A percentile compares a stretch with the other conserved stretches of the same genome.
Evolutionary conservation across 2,888 invertebrate genomes (phyloP).

Genomic region (Dynastes hyllus): DNA sequence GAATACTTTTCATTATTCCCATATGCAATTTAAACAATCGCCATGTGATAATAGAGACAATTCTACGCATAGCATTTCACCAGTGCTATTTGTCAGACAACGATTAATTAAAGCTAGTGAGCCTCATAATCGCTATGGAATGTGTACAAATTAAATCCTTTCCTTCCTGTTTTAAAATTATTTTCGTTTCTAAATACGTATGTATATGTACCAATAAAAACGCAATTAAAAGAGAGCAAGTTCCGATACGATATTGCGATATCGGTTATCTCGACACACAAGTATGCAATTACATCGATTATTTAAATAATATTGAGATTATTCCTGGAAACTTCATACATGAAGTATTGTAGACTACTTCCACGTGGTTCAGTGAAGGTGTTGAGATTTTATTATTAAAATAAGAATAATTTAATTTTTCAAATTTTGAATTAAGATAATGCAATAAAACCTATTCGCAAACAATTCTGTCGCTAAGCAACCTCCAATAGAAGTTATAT

Average conservation of each 20-base stretch:
- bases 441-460: too few relatives aligned
- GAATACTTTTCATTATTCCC: too few relatives aligned
- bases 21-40: too few relatives aligned
- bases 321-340: not conserved
- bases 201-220: conserved; percentile 19
- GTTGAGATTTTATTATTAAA: too few relatives aligned
- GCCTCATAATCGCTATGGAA: conserved; percentile 31
- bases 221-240: conserved; percentile 13
- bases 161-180: not conserved
- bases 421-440: too few relatives aligned
- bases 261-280: not conserved
- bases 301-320: not conserved
- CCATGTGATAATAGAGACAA: not conserved
- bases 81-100: not conserved
- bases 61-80: not conserved
- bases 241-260: not conserved
- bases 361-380: not conserved
- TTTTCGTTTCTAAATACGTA: not conserved
- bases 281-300: not conserved
- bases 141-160: too few relatives aligned
- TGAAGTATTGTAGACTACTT: not conserved
- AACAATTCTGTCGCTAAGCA: too few relatives aligned
- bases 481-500: too few relatives aligned
- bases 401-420: too few relatives aligned
- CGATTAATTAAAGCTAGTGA: conserved; percentile 13